phyloP scores from a whole-genome alignment of 2,113 vertebrate species.

The Ancistrus triradiatus region DNA sequence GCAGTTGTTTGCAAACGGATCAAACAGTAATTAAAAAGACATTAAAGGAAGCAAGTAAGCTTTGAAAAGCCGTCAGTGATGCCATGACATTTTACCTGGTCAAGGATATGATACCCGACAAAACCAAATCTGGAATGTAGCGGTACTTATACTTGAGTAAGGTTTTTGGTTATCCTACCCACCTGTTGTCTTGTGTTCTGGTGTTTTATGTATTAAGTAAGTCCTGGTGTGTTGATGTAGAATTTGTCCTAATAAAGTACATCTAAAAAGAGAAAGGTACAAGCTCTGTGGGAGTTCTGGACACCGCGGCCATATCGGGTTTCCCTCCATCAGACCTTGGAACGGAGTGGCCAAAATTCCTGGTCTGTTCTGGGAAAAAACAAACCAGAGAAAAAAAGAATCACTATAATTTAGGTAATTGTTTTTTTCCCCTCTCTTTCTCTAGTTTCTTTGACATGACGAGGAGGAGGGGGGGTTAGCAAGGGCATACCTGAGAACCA shows the following conservation, averaged over 20 bases:
- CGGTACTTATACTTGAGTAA: no score
- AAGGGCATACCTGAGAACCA: constrained; percentile 60
- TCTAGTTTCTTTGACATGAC: constrained; percentile 14
- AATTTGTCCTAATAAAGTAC: neutral
- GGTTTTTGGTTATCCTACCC: no score
- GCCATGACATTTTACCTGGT: no score
- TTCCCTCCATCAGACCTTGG: constrained; percentile 37
- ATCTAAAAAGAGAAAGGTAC: constrained; percentile 2
- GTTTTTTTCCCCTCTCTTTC: constrained; percentile 20
- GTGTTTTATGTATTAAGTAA: no score
- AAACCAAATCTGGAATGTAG: no score
- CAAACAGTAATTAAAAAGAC: no score
- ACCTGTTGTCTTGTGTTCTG: no score
- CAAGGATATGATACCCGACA: no score
- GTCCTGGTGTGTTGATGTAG: no score
- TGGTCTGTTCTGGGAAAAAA: constrained; percentile 18
- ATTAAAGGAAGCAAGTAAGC: no score
- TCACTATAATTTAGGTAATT: constrained; percentile 52
- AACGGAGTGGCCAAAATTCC: constrained; percentile 42
- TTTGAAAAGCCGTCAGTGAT: no score
- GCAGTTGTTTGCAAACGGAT: no score
- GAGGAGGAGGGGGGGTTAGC: constrained; percentile 1
- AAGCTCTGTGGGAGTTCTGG: constrained; percentile 44
- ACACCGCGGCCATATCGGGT: constrained; percentile 47
- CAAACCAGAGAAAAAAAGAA: constrained; percentile 26